Evolutionary conservation across 1,140 invertebrate species (phyloP), one percentile per base, ranked within the genome.

Genomic region (Ooceraea biroi): DNA sequence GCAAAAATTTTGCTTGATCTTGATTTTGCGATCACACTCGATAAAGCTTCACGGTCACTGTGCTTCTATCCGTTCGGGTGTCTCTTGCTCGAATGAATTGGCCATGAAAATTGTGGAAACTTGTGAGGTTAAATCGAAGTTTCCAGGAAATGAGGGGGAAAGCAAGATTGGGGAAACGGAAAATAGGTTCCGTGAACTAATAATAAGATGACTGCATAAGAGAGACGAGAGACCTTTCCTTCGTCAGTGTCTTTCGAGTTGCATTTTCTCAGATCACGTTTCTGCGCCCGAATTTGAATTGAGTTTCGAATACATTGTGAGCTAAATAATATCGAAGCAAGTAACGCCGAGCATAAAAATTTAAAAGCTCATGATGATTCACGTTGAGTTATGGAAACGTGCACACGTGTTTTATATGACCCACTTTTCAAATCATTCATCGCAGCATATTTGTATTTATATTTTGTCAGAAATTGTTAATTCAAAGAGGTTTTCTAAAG

Each of bases 161-260:
- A 69, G 76, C 36, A 55, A 57, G 50, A 57, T 46, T 27, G 50
- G n/a, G 12, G 14, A 44, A 52, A 66, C 46, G 60, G 10, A 52
- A 55, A 68, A 80, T 57, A 25, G 50, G 11, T 57, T 78, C 25
- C 30, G 36, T 22, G 63, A 22, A 55, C 50, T 69, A 57, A 69
- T 48, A 69, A 52, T 76, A 77, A 77, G 30, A 77, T 19, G 19
- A 41, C 14, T 41, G 19, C 27, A 19, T 14, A 50, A 4, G 52
- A 25, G n/a, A 17, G 25, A 22, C 14, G 74, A 80, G 69, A 71
- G n/a, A n/a, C n/a, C 50, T 80, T 71, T 57, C 44, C n/a, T 27
- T 14, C 5, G 25, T 48, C 66, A 3, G 10, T 10, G 11, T 48
- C 1, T 3, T 14, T 52, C 14, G n/a, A 19, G 52, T n/a, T 44